Percentiles rank a stretch among this genome's conserved stretches.
phyloP scores from a whole-genome alignment of 2,797 vertebrate genomes.

The Hypotaenidia okinawae region DNA sequence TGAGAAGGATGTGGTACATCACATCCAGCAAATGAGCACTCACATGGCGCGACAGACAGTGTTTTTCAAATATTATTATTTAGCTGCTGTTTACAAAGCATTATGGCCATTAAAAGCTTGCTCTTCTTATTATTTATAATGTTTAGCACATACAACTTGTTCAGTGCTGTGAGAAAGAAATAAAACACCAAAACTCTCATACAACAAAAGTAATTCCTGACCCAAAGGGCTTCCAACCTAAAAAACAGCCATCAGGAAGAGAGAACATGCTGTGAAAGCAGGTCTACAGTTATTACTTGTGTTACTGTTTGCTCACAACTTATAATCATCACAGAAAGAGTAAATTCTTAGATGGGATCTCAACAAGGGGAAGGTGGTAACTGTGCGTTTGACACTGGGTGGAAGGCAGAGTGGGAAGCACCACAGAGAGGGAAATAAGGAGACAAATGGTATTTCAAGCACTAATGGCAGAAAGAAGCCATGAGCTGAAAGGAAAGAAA shows the following conservation, averaged over 20 bases:
- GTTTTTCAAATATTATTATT: slow-evolving; percentile 24
- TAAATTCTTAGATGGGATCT: slow-evolving; percentile 34
- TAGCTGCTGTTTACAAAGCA: neutral
- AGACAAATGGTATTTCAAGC: neutral
- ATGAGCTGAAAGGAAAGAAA: neutral
- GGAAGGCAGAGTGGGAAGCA: neutral
- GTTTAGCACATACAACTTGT: neutral
- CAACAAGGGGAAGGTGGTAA: neutral
- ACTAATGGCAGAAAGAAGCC: neutral
- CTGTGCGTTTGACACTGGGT: neutral
- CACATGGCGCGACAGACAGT: neutral
- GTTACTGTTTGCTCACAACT: slow-evolving; percentile 43
- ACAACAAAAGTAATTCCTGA: slow-evolving; percentile 20
- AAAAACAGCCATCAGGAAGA: slow-evolving; percentile 43
- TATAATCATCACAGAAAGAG: slow-evolving; percentile 56
- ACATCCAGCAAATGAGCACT: neutral
- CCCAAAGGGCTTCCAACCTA: slow-evolving; percentile 22
- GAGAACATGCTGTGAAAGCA: slow-evolving; percentile 39
- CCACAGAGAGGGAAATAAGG: neutral
- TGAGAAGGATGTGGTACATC: neutral
- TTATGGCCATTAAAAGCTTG: slow-evolving; percentile 5
- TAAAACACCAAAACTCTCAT: neutral
- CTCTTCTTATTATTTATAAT: neutral
- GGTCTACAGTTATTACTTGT: neutral
- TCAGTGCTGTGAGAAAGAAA: neutral